Conservation (phyloP, 2,888 invertebrate genomes). For the Digitonthophagus gazella region DNA sequence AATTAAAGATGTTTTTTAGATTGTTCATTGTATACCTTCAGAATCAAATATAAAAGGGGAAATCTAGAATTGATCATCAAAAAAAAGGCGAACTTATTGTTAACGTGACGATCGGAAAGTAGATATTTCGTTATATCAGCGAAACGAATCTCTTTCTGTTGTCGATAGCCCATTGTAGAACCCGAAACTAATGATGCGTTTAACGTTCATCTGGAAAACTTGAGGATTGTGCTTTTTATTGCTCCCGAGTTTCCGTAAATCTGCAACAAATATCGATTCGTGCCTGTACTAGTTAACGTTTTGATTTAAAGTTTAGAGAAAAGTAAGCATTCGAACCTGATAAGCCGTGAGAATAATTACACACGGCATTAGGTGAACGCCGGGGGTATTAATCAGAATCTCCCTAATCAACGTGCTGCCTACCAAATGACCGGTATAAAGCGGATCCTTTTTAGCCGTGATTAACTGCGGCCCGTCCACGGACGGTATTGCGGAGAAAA, state of each 20-base stretch:
- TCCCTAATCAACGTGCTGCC: slow-evolving; percentile 33
- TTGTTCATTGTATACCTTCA: neutral
- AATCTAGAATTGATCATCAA: neutral
- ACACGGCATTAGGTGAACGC: slow-evolving; percentile 8
- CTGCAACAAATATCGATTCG: too few relatives aligned
- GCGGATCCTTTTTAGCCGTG: slow-evolving; percentile 35
- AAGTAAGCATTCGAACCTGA: neutral
- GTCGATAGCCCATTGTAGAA: neutral
- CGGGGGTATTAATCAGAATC: slow-evolving; percentile 27
- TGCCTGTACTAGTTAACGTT: too few relatives aligned
- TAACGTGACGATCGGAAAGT: neutral
- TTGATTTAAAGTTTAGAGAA: neutral
- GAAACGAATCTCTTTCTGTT: neutral
- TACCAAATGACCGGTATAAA: slow-evolving; percentile 33
- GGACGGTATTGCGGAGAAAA: slow-evolving; percentile 31
- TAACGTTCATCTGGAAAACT: neutral
- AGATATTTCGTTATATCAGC: neutral
- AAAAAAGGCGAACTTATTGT: neutral
- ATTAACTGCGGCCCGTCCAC: slow-evolving; percentile 34
- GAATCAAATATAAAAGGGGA: neutral
- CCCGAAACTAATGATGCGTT: neutral
- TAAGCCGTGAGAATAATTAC: neutral
- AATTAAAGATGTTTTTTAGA: neutral
- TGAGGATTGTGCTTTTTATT: neutral
- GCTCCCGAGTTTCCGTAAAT: too few relatives aligned